phyloP scores from a whole-genome alignment of 2,888 invertebrate species.

The Perithous albicinctus region DNA sequence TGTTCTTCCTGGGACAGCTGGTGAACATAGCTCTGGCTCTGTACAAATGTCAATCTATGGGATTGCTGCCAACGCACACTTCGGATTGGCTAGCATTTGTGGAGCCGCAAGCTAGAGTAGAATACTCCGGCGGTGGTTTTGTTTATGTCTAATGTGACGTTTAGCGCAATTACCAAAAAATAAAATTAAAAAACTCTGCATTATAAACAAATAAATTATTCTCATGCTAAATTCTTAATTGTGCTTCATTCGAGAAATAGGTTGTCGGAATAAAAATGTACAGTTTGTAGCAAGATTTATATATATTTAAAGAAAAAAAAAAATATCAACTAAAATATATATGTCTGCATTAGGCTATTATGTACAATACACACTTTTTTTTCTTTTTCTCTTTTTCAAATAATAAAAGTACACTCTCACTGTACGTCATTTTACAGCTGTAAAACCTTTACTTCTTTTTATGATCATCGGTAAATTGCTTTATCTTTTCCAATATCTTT shows the following conservation, averaged over 20 bases:
- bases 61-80: slow-evolving; percentile 97
- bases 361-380: slow-evolving; percentile 53
- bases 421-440: slow-evolving; percentile 71
- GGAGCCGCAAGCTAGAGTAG: slow-evolving; percentile 93
- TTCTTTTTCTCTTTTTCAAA: slow-evolving; percentile 26
- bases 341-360: slow-evolving; percentile 53
- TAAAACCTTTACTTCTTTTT: slow-evolving; percentile 83
- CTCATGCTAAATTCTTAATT: slow-evolving; percentile 4
- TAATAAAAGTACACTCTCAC: slow-evolving; percentile 67
- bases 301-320: slow-evolving; percentile 54
- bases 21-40: slow-evolving; percentile 96
- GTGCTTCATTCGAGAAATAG: slow-evolving; percentile 14
- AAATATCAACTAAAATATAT: slow-evolving; percentile 57
- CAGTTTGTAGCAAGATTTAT: slow-evolving; percentile 59
- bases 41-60: slow-evolving; percentile 99
- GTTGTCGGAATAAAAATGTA: slow-evolving; percentile 33
- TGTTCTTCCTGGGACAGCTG: slow-evolving; percentile 96
- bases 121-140: slow-evolving; percentile 93
- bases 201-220: slow-evolving; percentile 15
- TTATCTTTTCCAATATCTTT: slow-evolving; percentile 89
- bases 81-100: slow-evolving; percentile 99
- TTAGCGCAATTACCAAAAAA: slow-evolving; percentile 22
- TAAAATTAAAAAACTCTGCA: neutral
- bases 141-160: slow-evolving; percentile 78
- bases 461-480: slow-evolving; percentile 90